Conservation (phyloP, 2,113 vertebrate species). For the Laticauda laticaudata region DNA sequence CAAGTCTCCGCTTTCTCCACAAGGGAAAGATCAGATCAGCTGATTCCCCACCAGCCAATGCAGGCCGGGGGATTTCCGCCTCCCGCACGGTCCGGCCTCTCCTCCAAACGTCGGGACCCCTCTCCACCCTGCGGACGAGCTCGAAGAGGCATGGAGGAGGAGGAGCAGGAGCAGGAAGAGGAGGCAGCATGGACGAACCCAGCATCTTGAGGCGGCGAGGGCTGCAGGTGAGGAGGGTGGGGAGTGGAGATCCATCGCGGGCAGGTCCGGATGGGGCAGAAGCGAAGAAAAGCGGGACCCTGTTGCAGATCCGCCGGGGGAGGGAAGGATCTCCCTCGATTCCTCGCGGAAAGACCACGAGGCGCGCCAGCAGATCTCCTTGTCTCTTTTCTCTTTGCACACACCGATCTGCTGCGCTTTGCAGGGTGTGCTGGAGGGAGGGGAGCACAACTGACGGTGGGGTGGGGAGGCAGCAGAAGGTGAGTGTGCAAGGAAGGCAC, state of each 20-base stretch:
- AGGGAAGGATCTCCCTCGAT: background rate
- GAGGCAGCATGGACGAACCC: slow-evolving; percentile 68
- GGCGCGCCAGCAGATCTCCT: background rate
- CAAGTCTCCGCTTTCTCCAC: background rate
- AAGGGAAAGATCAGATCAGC: slow-evolving; percentile 34
- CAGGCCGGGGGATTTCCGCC: slow-evolving; percentile 1
- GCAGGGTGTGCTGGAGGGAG: background rate
- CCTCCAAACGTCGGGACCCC: background rate
- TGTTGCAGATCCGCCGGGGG: background rate
- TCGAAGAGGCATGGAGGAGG: background rate
- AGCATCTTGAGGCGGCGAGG: slow-evolving; percentile 74
- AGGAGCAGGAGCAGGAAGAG: background rate
- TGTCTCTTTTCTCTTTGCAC: background rate
- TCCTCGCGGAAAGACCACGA: background rate
- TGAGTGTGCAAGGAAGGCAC: background rate
- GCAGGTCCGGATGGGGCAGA: background rate
- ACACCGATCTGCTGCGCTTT: background rate
- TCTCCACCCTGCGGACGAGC: background rate
- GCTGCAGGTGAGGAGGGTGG: slow-evolving; percentile 67
- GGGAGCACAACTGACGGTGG: background rate
- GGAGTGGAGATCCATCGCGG: background rate
- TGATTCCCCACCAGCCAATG: slow-evolving; percentile 34
- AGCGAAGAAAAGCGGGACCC: background rate
- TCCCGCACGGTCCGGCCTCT: background rate
- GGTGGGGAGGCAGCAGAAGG: background rate